Base-by-base conservation (phyloP, 2,113 vertebrate genomes). In the Argyrosomus japonicus region DNA sequence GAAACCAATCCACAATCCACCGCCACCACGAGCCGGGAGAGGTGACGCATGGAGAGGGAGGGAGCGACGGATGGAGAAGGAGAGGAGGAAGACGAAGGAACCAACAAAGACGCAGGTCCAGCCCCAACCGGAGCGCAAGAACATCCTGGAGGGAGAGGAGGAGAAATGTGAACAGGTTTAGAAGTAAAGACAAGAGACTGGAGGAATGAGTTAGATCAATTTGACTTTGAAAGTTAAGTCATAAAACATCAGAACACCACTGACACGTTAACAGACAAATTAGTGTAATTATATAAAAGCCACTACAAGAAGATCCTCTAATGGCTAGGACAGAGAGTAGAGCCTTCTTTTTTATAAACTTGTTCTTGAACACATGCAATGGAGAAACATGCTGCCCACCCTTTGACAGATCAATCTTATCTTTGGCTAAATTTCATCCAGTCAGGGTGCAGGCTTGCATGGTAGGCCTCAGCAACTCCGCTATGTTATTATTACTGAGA, bases 31-130 rank as follows among this genome's bases (percentile, higher is more conserved):
- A 98, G 94, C 43, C 97, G 95, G 73, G 95, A 95, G 68, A 97
- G 95, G 81, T 97, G 97, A 27, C 96, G 93, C 21, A 95, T 64
- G 0, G 96, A 95, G 64, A 96, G 91, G 3, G 88, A 96, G 68
- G 0, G 96, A 95, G 43, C 95, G 94, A 1, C 96, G 95, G 43
- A 96, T 90, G 79, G 97, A 95, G 89, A 96, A 97, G 70, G 96
- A 96, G 19, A 97, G 95, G 81, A 97, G 93, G 68, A 97, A 94
- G 76, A 97, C 93, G 17, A 97, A 97, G 64, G 96, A 97, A 2
- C 96, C 96, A 0, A 95, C 89, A 62, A 97, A 96, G 79, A 97
- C 81, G 78, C 95, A 96, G 7, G 97, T 97, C 97, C 97, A 98
- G 64, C 97, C 96, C 95, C 96, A 97, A 4, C 96, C 96, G 0